Conservation (phyloP, 2,888 invertebrate species). For the Parnassius smintheus region DNA sequence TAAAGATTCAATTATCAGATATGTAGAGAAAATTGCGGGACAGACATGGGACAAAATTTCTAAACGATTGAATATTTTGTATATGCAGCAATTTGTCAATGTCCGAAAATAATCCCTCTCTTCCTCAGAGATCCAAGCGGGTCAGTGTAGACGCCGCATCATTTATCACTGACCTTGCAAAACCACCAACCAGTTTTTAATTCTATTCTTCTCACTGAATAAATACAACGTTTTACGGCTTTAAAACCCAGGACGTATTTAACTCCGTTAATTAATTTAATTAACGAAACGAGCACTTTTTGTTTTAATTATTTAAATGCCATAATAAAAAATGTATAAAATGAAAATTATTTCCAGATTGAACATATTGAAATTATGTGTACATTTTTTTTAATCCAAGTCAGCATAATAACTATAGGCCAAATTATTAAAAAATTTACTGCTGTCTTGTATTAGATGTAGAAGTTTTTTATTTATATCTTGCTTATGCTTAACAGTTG, state of each 20-base stretch:
- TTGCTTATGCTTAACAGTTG: too few relatives aligned
- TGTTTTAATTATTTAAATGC: too few relatives aligned
- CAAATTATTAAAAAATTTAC: too few relatives aligned
- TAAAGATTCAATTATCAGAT: conserved; percentile 1
- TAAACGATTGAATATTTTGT: conserved; percentile 73
- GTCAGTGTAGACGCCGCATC: conserved; percentile 64
- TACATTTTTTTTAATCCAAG: too few relatives aligned
- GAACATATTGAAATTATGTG: too few relatives aligned
- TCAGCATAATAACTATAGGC: too few relatives aligned
- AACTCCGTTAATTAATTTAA: too few relatives aligned
- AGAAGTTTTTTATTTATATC: too few relatives aligned
- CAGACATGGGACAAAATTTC: conserved; percentile 22
- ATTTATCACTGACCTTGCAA: conserved; percentile 65
- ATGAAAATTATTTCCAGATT: too few relatives aligned
- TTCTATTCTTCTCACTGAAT: conserved; percentile 17
- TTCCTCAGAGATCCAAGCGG: conserved; percentile 72
- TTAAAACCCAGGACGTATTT: not conserved
- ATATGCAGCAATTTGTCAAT: conserved; percentile 73
- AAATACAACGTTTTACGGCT: conserved; percentile 1
- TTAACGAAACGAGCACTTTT: too few relatives aligned
- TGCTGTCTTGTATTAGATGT: too few relatives aligned
- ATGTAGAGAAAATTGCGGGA: conserved; percentile 24
- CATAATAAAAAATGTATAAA: too few relatives aligned
- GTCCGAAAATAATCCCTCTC: conserved; percentile 72
- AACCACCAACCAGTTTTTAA: conserved; percentile 40